These are phyloP conservation scores for Ficedula albicollis DNA, from an alignment of 2,797 vertebrate genomes.

Conservation along the genomic window DNA sequence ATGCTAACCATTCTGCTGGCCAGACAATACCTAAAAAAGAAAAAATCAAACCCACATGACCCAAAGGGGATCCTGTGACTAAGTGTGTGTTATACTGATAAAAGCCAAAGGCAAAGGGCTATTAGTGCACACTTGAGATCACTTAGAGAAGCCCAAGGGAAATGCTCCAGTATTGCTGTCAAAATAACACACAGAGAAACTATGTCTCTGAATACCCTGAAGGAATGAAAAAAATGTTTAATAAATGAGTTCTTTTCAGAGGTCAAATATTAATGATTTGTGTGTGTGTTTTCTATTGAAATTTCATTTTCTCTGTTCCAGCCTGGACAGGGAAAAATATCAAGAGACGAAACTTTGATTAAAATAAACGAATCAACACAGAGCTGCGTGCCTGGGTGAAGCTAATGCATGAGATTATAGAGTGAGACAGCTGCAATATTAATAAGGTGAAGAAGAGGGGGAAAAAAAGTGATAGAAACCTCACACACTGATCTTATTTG, in stretches of 20 bases:
- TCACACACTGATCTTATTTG: conserved; percentile 26
- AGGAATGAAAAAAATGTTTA: conserved; percentile 27
- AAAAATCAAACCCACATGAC: neutral
- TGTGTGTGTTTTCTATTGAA: conserved; percentile 34
- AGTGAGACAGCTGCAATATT: conserved; percentile 56
- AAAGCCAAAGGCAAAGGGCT: conserved; percentile 49
- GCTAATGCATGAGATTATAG: conserved; percentile 37
- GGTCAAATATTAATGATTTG: conserved; percentile 67
- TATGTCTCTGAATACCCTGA: conserved; percentile 9
- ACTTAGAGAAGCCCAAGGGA: conserved; percentile 45
- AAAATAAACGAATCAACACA: conserved; percentile 60
- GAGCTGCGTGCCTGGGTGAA: neutral
- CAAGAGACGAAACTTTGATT: conserved; percentile 50
- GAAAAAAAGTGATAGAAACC: neutral
- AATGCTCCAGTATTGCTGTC: neutral
- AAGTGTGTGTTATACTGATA: neutral
- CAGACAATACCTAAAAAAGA: neutral
- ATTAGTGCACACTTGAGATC: conserved; percentile 62
- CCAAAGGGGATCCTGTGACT: conserved; percentile 12
- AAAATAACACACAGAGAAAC: conserved; percentile 25
- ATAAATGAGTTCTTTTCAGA: conserved; percentile 55
- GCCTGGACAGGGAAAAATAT: conserved; percentile 46
- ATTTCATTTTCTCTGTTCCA: conserved; percentile 58
- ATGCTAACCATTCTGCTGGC: too few species aligned
- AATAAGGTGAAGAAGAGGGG: conserved; percentile 37